Evolutionary conservation across 1,140 invertebrate genomes (phyloP).

Genomic region (Acromyrmex echinatior): DNA sequence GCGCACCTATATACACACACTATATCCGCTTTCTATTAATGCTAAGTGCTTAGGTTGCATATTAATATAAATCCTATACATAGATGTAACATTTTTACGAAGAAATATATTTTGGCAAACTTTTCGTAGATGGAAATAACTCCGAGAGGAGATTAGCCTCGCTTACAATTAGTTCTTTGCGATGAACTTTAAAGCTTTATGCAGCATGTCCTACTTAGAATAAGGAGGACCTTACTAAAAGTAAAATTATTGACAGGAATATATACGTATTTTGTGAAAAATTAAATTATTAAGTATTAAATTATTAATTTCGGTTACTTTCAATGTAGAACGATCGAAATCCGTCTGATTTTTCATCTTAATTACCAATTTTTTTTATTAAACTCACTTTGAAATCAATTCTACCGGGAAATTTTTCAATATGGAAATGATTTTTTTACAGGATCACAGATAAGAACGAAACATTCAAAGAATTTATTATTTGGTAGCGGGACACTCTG

Average conservation of each 20-base stretch:
- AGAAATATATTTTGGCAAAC: conserved; percentile 76
- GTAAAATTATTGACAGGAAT: background rate
- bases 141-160: background rate
- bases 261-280: background rate
- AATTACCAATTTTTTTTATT: background rate
- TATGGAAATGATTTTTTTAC: background rate
- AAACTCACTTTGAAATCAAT: background rate
- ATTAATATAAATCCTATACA: conserved; percentile 63
- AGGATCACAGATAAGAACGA: background rate
- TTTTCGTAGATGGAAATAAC: conserved; percentile 52
- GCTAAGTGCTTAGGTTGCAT: conserved; percentile 66
- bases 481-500: background rate
- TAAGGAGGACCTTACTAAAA: background rate
- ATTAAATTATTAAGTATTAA: background rate
- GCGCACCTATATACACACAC: no score
- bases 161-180: conserved; percentile 31
- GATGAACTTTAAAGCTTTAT: background rate
- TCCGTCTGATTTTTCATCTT: background rate
- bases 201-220: background rate
- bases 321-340: background rate
- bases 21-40: conserved; percentile 68
- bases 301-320: conserved; percentile 10
- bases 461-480: background rate
- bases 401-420: no score
- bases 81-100: conserved; percentile 73